These are phyloP conservation scores for Momotus momota DNA, from an alignment of 2,797 vertebrate genomes.

Conservation along the genomic window DNA sequence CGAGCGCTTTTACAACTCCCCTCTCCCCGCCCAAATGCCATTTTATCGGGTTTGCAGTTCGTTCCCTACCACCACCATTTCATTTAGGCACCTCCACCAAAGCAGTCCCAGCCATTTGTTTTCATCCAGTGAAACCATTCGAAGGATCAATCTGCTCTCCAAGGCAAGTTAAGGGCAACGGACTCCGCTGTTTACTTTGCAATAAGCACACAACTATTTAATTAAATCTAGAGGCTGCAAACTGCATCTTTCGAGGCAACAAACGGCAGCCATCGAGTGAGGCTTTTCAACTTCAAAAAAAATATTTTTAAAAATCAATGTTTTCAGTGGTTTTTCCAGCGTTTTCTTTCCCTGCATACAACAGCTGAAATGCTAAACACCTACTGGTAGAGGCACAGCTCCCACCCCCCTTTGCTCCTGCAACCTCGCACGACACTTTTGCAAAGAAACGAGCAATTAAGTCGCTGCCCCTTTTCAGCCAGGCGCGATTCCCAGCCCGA, in stretches of 20 bases:
- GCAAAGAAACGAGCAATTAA: neutral
- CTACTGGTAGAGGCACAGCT: neutral
- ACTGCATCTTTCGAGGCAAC: neutral
- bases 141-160: slow-evolving; percentile 24
- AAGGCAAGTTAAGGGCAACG: slow-evolving; percentile 13
- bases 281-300: neutral
- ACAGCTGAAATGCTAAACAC: neutral
- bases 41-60: neutral
- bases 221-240: neutral
- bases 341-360: neutral
- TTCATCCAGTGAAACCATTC: neutral
- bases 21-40: neutral
- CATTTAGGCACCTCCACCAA: neutral
- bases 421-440: neutral
- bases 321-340: neutral
- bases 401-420: neutral
- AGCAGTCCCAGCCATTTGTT: neutral
- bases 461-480: slow-evolving; percentile 37
- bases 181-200: neutral
- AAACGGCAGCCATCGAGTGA: neutral
- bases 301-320: neutral
- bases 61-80: neutral
- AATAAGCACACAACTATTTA: slow-evolving; percentile 26
- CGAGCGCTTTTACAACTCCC: neutral
- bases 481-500: neutral